These are phyloP conservation scores for Seladonia tumulorum DNA, from an alignment of 2,888 invertebrate genomes.

Conservation along the genomic window DNA sequence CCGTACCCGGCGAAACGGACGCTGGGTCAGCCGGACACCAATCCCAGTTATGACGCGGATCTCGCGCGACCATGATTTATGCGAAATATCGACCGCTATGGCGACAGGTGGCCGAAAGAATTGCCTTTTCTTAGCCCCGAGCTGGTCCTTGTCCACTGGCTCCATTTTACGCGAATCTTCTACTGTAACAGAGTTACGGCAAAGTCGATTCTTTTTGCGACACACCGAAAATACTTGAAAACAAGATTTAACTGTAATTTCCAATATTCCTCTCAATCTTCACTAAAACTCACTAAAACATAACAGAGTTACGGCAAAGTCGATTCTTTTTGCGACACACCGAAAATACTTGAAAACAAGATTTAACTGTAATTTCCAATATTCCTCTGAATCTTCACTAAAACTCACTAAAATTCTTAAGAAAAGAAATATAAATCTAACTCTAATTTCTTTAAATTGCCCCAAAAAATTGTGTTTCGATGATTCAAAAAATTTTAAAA, in stretches of 20 bases:
- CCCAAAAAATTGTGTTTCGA: too few species aligned
- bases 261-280: background rate
- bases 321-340: background rate
- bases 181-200: background rate
- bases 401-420: too few species aligned
- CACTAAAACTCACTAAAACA: too few species aligned
- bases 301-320: background rate
- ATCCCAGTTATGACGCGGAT: constrained; percentile 37
- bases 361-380: background rate
- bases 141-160: background rate
- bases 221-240: background rate
- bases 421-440: too few species aligned
- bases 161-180: background rate
- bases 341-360: background rate
- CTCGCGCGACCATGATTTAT: constrained; percentile 8
- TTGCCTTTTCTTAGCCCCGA: background rate
- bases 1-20: constrained; percentile 39
- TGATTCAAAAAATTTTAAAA: too few species aligned
- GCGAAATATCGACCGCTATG: background rate
- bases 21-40: background rate
- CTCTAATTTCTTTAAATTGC: too few species aligned
- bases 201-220: background rate
- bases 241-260: too few species aligned
- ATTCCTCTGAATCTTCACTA: background rate
- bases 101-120: background rate